Conservation (phyloP, 2,888 invertebrate genomes). For the Pyrgus malvae region DNA sequence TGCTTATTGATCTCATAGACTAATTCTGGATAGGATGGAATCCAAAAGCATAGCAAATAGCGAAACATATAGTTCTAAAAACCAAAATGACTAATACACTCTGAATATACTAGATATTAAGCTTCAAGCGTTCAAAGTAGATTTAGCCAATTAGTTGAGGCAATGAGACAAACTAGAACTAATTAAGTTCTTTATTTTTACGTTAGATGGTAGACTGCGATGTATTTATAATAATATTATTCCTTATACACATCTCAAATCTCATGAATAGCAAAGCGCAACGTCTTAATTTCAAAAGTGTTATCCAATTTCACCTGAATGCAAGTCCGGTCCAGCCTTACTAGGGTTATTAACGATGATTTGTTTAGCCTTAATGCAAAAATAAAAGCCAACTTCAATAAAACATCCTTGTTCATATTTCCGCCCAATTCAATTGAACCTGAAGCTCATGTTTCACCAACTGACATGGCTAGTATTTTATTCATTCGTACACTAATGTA, state of each 20-base stretch:
- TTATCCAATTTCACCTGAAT: conserved; percentile 27
- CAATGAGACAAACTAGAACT: too few species aligned
- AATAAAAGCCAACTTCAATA: conserved; percentile 22
- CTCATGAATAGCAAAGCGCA: conserved; percentile 8
- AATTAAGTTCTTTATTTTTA: too few species aligned
- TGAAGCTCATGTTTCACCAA: conserved; percentile 33
- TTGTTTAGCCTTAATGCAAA: conserved; percentile 21
- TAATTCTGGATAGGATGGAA: too few species aligned
- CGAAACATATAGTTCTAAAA: too few species aligned
- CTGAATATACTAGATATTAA: too few species aligned
- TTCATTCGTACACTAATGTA: conserved; percentile 38
- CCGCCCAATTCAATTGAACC: conserved; percentile 32
- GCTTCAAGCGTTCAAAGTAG: too few species aligned
- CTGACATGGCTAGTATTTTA: conserved; percentile 32
- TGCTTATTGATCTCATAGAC: too few species aligned
- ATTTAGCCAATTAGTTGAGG: too few species aligned
- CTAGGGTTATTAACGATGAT: conserved; percentile 20
- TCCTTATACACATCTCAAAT: conserved; percentile 5
- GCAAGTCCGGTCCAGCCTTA: background rate
- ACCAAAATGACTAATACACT: too few species aligned
- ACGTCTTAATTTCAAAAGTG: conserved; percentile 25
- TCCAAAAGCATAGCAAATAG: too few species aligned
- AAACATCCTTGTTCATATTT: conserved; percentile 27
- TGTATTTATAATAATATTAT: background rate
- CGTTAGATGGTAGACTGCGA: too few species aligned